Evolutionary conservation across 1,140 invertebrate species (phyloP), one percentile per base, ranked within the genome.

Genomic region (Drosophila paulistorum): DNA sequence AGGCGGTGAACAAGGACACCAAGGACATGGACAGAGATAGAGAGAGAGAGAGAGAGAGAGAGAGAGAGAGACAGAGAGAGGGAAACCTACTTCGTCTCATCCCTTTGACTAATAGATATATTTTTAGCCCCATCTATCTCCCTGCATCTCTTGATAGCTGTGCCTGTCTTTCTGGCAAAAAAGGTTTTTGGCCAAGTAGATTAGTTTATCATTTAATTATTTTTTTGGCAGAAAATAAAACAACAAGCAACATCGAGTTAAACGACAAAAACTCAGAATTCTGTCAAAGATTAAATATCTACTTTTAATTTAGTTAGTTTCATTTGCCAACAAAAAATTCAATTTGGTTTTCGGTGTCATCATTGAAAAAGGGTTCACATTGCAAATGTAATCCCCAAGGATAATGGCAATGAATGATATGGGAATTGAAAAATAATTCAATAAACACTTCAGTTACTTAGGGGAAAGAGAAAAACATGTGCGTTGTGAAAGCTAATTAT

Each of bases 191-290:
- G 9, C 57, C 14, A 57, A 74, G 71, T 68, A 86, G 82, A 86
- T 86, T 86, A 86, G 82, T 86, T 86, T 86, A 74, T 86, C 82
- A 86, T 86, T 86, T 86, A 86, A 86, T 86, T 86, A 86, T 86
- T 86, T 86, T 86, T 85, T 84, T 84, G 26, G 30, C 33, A 71
- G 69, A 42, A 48, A 23, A 39, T 58, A 33, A 26, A 23, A n/a
- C 45, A 51, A 51, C 17, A 51, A 7, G 9, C 17, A 20, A 51
- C 14, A 51, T 11, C 45, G 17, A 67, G 51, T 72, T 62, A 45
- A 48, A 7, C 14, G 45, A 11, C 7, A 37, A 11, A 17, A 58
- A 35, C 55, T 37, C 14, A 1, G 17, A 55, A 45, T 4, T 13
- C 54, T 39, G 41, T 26, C 13, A 23, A 45, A 66, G 58, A 55